These are phyloP conservation scores for Troides aeacus DNA, from an alignment of 2,888 invertebrate genomes.

Conservation along the genomic window DNA sequence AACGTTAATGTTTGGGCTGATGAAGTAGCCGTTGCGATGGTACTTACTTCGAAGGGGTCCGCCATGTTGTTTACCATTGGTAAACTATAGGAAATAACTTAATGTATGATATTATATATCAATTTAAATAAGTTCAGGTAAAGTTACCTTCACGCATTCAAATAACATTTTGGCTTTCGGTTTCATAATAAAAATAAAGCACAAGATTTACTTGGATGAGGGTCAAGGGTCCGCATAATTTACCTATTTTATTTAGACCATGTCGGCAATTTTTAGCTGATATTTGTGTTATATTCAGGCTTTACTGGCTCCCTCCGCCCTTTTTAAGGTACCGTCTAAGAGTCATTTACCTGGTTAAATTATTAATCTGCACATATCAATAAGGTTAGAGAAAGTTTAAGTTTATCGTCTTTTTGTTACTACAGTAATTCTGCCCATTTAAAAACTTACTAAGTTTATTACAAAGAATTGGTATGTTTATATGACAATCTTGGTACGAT, in stretches of 20 bases:
- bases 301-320: background rate
- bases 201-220: slow-evolving; percentile 26
- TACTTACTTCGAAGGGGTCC: no score
- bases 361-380: no score
- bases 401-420: no score
- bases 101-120: background rate
- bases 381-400: no score
- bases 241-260: slow-evolving; percentile 26
- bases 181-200: slow-evolving; percentile 28
- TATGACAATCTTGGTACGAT: no score
- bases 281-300: background rate
- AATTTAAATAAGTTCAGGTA: slow-evolving; percentile 12
- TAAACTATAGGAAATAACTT: background rate
- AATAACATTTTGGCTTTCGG: slow-evolving; percentile 13
- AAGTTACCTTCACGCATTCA: background rate
- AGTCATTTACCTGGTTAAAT: background rate
- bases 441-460: no score
- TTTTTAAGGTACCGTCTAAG: background rate
- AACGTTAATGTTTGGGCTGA: no score
- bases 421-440: no score
- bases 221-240: slow-evolving; percentile 26
- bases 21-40: no score
- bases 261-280: slow-evolving; percentile 18
- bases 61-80: background rate
- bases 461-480: no score